Evolutionary conservation across 2,113 vertebrate genomes (phyloP).

Genomic region (Antechinus stuartii): DNA sequence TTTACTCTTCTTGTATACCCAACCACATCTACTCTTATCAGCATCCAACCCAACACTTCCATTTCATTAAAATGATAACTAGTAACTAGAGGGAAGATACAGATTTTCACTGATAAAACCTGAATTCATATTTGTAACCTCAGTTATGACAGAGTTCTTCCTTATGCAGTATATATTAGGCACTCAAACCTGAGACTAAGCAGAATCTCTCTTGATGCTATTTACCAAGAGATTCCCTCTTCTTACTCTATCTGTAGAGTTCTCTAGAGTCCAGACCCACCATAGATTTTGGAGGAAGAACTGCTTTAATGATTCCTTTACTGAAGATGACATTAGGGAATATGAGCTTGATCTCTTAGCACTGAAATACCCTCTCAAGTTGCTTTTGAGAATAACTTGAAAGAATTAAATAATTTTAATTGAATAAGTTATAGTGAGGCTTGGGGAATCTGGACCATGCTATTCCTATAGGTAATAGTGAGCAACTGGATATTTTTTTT

Average conservation of each 20-base stretch:
- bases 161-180: not conserved
- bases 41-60: not conserved
- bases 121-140: not conserved
- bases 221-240: not conserved
- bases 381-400: not conserved
- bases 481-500: not conserved
- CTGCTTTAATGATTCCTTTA: not conserved
- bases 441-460: not conserved
- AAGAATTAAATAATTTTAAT: constrained; percentile 1
- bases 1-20: not conserved
- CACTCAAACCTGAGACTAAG: not conserved
- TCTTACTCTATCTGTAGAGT: not conserved
- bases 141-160: not conserved
- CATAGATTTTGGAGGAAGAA: not conserved
- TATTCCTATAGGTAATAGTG: not conserved
- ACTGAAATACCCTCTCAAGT: not conserved
- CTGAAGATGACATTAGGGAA: not conserved
- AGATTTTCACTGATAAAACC: not conserved
- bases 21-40: not conserved
- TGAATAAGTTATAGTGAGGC: not conserved
- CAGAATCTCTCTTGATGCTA: not conserved
- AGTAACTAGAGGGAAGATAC: not conserved
- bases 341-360: not conserved
- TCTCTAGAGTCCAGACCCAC: not conserved
- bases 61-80: not conserved